Evolutionary conservation across 2,888 invertebrate species (phyloP).

Genomic region (Agrotis puta): DNA sequence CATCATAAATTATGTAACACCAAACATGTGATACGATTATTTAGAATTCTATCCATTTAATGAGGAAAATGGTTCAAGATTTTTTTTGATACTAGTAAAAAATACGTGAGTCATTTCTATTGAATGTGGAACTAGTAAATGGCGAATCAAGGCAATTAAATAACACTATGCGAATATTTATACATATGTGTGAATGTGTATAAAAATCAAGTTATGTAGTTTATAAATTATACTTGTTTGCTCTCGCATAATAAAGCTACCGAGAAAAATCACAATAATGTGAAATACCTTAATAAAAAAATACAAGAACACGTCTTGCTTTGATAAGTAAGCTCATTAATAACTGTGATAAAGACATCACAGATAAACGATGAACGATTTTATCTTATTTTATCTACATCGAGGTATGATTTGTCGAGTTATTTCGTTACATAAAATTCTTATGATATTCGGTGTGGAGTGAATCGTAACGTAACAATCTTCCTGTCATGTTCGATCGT

Average conservation of each 20-base stretch:
- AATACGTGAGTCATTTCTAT: conserved; percentile 26
- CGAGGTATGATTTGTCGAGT: not conserved
- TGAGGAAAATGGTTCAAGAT: conserved; percentile 37
- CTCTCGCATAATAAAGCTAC: conserved; percentile 9
- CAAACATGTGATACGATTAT: conserved; percentile 33
- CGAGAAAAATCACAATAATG: conserved; percentile 18
- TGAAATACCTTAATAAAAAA: conserved; percentile 1
- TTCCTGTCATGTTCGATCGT: conserved; percentile 26
- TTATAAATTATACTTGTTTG: conserved; percentile 25
- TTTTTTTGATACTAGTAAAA: conserved; percentile 3
- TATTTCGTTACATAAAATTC: conserved; percentile 26
- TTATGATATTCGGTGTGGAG: conserved; percentile 43
- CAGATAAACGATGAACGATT: conserved; percentile 29
- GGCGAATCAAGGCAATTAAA: conserved; percentile 6
- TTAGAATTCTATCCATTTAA: conserved; percentile 27
- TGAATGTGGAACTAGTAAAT: conserved; percentile 7
- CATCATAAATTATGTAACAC: conserved; percentile 40
- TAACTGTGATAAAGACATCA: conserved; percentile 17
- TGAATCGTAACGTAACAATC: conserved; percentile 47
- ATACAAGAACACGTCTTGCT: not conserved
- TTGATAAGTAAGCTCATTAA: conserved; percentile 30
- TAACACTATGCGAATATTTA: not conserved
- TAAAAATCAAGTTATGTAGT: conserved; percentile 13
- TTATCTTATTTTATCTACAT: conserved; percentile 22
- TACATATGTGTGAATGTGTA: conserved; percentile 11